Conservation (phyloP, 2,113 vertebrate species). For the Pelecanoides urinatrix region DNA sequence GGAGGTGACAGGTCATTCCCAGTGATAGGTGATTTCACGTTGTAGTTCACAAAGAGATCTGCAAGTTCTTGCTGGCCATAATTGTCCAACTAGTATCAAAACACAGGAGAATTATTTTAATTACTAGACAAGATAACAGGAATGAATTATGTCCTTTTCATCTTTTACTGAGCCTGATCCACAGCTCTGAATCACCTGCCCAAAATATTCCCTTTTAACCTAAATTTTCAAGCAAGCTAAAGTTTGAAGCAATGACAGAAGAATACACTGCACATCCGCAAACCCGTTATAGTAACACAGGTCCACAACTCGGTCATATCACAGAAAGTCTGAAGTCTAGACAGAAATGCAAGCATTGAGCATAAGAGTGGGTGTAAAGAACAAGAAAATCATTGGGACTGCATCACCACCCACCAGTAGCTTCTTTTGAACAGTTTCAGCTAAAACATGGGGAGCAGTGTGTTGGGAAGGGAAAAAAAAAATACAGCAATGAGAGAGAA, state of each 20-base stretch:
- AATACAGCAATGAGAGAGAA: not conserved
- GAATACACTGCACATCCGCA: not conserved
- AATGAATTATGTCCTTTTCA: not conserved
- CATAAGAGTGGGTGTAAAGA: conserved; percentile 1
- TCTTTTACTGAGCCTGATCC: not conserved
- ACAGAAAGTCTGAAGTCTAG: not conserved
- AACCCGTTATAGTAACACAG: not conserved
- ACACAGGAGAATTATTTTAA: not conserved
- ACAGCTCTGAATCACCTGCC: not conserved
- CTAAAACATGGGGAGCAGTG: not conserved
- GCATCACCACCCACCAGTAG: conserved; percentile 29
- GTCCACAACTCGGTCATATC: not conserved
- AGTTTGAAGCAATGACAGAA: not conserved
- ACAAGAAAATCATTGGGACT: not conserved
- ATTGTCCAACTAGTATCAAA: conserved; percentile 87
- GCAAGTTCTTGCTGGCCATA: conserved; percentile 89
- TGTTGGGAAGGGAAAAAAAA: not conserved
- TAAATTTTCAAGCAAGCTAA: not conserved
- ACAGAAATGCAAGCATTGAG: not conserved
- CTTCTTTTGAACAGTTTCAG: not conserved
- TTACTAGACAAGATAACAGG: not conserved
- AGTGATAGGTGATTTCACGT: conserved; percentile 91
- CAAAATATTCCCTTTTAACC: not conserved
- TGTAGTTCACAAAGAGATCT: conserved; percentile 94
- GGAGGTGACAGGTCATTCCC: conserved; percentile 93